Conservation (phyloP, 2,113 vertebrate genomes). For the Alligator sinensis region DNA sequence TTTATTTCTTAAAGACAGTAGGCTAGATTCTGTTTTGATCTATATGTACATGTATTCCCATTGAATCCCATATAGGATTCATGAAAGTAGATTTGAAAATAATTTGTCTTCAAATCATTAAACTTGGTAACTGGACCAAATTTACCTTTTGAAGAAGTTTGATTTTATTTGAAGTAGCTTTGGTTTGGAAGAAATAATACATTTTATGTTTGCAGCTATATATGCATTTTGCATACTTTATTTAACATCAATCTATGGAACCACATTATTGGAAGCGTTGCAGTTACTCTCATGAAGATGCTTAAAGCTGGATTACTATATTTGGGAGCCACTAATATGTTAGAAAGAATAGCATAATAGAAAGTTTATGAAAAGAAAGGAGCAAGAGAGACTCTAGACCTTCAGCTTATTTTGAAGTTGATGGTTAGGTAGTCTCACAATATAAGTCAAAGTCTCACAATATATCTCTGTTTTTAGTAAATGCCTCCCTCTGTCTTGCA, state of each 20-base stretch:
- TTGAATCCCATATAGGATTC: not conserved
- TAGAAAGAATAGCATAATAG: not conserved
- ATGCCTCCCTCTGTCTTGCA: not conserved
- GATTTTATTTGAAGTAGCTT: not conserved
- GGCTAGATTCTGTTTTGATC: not conserved
- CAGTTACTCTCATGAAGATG: not conserved
- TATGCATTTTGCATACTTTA: not conserved
- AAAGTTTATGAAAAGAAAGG: not conserved
- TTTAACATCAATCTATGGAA: not conserved
- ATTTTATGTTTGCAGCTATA: not conserved
- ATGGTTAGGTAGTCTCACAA: constrained; percentile 12
- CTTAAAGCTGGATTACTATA: not conserved
- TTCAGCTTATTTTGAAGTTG: not conserved
- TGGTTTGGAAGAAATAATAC: not conserved
- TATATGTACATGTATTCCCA: not conserved
- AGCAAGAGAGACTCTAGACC: not conserved
- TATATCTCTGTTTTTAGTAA: constrained; percentile 34
- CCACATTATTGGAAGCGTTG: accelerated
- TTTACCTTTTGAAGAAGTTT: not conserved
- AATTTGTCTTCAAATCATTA: too few species aligned
- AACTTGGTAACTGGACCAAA: not conserved
- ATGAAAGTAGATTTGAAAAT: not conserved
- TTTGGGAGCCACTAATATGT: not conserved
- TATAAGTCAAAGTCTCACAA: constrained; percentile 5
- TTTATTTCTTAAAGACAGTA: too few species aligned